These are phyloP conservation scores for Papilio aristodemus DNA, from an alignment of 1,140 invertebrate genomes.

Conservation along the genomic window DNA sequence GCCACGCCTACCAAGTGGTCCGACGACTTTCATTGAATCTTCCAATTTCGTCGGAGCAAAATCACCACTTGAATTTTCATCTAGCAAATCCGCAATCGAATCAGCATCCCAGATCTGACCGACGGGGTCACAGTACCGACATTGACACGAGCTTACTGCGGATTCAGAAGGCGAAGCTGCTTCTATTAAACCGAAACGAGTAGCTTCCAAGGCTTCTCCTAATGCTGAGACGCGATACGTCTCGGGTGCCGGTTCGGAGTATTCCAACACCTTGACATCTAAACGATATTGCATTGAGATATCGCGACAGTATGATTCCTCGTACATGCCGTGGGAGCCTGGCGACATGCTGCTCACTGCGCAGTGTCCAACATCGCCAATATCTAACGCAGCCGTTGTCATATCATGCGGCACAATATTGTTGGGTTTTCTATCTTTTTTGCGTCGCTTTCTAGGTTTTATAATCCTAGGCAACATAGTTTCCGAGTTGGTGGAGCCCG, in stretches of 20 bases:
- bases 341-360: constrained; percentile 60
- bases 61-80: constrained; percentile 74
- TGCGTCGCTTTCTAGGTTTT: constrained; percentile 92
- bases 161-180: constrained; percentile 72
- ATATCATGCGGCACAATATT: constrained; percentile 72
- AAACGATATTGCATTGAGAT: constrained; percentile 69
- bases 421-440: constrained; percentile 91
- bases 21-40: constrained; percentile 76
- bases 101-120: constrained; percentile 89
- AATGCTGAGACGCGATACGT: constrained; percentile 68
- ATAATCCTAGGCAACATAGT: constrained; percentile 92
- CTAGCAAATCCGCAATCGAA: constrained; percentile 68
- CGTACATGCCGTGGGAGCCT: constrained; percentile 62
- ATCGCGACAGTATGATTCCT: constrained; percentile 70
- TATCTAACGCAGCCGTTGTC: constrained; percentile 55
- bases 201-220: constrained; percentile 77
- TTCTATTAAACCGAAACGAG: constrained; percentile 65
- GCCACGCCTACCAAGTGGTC: constrained; percentile 60
- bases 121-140: constrained; percentile 88
- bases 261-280: constrained; percentile 69
- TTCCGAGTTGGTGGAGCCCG: constrained; percentile 85
- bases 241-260: constrained; percentile 65
- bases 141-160: constrained; percentile 85
- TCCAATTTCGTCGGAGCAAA: constrained; percentile 73
- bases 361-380: constrained; percentile 64